A percentile compares a stretch with the other conserved stretches of the same genome.
These are phyloP conservation scores for Archips crataeganus DNA, from an alignment of 2,888 invertebrate genomes.

Conservation along the genomic window DNA sequence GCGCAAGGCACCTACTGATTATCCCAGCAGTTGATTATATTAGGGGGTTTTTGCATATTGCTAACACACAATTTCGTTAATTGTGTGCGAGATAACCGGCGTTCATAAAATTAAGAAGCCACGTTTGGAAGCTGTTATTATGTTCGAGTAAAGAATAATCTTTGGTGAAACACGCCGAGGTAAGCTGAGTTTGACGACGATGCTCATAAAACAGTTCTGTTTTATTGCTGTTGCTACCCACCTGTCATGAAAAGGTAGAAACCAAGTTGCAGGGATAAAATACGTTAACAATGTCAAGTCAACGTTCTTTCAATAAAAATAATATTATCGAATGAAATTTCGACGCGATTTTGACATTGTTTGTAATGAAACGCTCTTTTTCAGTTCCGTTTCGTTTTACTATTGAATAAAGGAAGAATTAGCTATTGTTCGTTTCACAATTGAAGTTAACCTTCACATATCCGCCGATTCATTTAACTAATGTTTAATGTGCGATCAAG, in stretches of 20 bases:
- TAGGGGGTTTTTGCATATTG: constrained; percentile 38
- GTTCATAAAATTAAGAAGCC: constrained; percentile 65
- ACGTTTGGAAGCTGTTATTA: constrained; percentile 50
- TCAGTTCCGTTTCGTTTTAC: constrained; percentile 24
- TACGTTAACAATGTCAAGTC: constrained; percentile 54
- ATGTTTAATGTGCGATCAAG: too few species aligned
- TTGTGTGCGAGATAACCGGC: constrained; percentile 39
- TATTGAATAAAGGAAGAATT: constrained; percentile 23
- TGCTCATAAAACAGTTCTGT: constrained; percentile 71
- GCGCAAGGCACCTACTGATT: constrained; percentile 27
- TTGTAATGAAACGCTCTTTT: constrained; percentile 33
- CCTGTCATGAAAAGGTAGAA: constrained; percentile 53
- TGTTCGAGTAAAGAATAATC: constrained; percentile 49
- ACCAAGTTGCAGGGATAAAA: constrained; percentile 51
- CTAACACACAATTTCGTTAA: constrained; percentile 36
- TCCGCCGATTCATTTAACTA: not conserved
- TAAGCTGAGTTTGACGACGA: constrained; percentile 69
- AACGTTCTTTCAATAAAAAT: constrained; percentile 44
- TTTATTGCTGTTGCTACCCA: constrained; percentile 65
- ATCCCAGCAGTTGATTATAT: constrained; percentile 28
- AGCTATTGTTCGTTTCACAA: constrained; percentile 17
- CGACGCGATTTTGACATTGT: constrained; percentile 32
- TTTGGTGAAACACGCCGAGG: constrained; percentile 57
- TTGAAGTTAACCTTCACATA: not conserved
- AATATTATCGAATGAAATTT: constrained; percentile 40